These are phyloP conservation scores for Ramazzottius varieornatus DNA, from an alignment of 2,888 invertebrate species.

Conservation along the genomic window DNA sequence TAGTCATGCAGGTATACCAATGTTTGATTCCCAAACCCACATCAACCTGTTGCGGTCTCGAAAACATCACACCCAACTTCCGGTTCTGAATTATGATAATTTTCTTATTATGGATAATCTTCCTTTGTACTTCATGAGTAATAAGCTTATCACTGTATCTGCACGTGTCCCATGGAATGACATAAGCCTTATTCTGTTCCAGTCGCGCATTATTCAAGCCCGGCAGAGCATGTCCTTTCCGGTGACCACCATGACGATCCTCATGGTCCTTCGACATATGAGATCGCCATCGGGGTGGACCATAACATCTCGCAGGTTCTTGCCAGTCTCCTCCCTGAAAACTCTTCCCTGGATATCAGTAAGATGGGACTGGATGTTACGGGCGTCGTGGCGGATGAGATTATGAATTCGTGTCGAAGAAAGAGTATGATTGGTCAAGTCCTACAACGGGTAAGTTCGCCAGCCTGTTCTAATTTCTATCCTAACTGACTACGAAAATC, in stretches of 20 bases:
- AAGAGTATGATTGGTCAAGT: neutral
- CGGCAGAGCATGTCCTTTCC: neutral
- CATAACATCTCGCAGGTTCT: neutral
- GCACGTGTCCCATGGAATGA: too few species aligned
- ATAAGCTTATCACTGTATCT: too few species aligned
- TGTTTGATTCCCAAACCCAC: too few species aligned
- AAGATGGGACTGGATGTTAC: neutral
- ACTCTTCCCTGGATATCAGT: neutral
- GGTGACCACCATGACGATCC: neutral
- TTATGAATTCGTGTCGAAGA: neutral
- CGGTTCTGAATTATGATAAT: too few species aligned
- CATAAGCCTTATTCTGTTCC: neutral
- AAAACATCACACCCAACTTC: too few species aligned
- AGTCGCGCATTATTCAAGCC: neutral
- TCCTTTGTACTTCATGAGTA: too few species aligned
- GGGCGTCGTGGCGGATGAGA: neutral
- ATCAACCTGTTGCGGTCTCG: neutral
- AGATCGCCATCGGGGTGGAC: neutral
- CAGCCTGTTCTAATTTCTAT: too few species aligned
- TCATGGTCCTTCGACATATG: neutral
- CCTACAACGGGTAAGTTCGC: neutral
- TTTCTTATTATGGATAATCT: too few species aligned
- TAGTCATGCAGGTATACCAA: neutral
- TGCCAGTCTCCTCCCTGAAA: too few species aligned
- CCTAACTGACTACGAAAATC: too few species aligned